Evolutionary conservation across 2,888 invertebrate genomes (phyloP).

Genomic region (Orthosia incerta): DNA sequence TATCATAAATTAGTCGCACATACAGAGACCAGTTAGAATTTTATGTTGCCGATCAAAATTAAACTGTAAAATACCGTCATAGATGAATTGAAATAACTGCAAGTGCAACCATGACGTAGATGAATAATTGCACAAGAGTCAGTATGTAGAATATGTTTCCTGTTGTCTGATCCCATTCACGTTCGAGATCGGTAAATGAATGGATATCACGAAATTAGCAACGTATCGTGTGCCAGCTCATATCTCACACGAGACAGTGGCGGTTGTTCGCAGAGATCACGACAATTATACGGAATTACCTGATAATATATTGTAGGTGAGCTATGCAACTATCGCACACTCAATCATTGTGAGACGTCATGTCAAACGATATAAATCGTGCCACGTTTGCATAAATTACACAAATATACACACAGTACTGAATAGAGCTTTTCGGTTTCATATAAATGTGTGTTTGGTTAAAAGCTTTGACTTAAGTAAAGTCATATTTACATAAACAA

Average conservation of each 20-base stretch:
- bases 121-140: slow-evolving; percentile 28
- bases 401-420: slow-evolving; percentile 39
- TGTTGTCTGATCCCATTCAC: slow-evolving; percentile 86
- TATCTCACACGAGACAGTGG: slow-evolving; percentile 84
- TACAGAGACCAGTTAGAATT: slow-evolving; percentile 63
- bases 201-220: slow-evolving; percentile 88
- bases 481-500: slow-evolving; percentile 48
- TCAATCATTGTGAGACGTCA: slow-evolving; percentile 82
- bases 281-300: slow-evolving; percentile 85
- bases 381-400: slow-evolving; percentile 61
- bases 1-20: slow-evolving; percentile 77
- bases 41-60: slow-evolving; percentile 59
- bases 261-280: slow-evolving; percentile 83
- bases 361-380: slow-evolving; percentile 79
- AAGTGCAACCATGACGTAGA: slow-evolving; percentile 39
- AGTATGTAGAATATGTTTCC: slow-evolving; percentile 52
- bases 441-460: slow-evolving; percentile 34
- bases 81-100: slow-evolving; percentile 50
- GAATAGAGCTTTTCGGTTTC: slow-evolving; percentile 40
- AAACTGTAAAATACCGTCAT: slow-evolving; percentile 34
- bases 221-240: slow-evolving; percentile 87
- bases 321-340: slow-evolving; percentile 80
- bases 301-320: slow-evolving; percentile 82
- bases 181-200: slow-evolving; percentile 85
- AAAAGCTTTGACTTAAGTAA: slow-evolving; percentile 45